Percentiles rank a stretch among this genome's conserved stretches.
Evolutionary conservation across 2,797 vertebrate species (phyloP).

Genomic region (Myotis daubentonii): DNA sequence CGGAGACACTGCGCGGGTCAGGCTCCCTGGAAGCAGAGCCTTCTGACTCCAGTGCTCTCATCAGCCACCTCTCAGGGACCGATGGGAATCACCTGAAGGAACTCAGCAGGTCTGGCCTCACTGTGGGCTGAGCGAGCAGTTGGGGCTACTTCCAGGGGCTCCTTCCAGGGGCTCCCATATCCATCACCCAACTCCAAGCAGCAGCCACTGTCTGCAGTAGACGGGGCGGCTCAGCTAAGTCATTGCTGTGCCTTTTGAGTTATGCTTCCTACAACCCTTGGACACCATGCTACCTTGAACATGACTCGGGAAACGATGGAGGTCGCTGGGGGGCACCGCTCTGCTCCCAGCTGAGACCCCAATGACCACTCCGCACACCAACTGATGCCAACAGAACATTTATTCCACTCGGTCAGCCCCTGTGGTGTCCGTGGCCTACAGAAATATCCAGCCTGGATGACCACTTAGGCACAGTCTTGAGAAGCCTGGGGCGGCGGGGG

Average conservation of each 20-base stretch:
- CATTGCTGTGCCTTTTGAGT: background rate
- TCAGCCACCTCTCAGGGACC: background rate
- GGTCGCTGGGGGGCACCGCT: background rate
- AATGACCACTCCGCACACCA: background rate
- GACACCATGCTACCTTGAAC: background rate
- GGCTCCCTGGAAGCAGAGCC: background rate
- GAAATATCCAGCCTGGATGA: background rate
- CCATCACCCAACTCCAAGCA: background rate
- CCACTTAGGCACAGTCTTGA: background rate
- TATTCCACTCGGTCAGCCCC: background rate
- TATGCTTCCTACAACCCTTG: background rate
- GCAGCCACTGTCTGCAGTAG: background rate
- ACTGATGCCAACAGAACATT: background rate
- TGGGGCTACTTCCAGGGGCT: background rate
- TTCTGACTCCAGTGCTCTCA: background rate
- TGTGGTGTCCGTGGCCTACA: background rate
- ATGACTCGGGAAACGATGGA: background rate
- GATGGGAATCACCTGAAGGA: fast-evolving
- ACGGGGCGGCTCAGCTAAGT: background rate
- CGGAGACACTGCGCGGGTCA: too few relatives aligned
- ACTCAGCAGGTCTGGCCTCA: background rate
- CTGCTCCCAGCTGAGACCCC: background rate
- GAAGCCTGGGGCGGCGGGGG: too few relatives aligned
- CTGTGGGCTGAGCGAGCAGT: background rate
- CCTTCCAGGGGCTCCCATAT: background rate